Conservation (phyloP, 2,797 vertebrate species). For the Avahi laniger region DNA sequence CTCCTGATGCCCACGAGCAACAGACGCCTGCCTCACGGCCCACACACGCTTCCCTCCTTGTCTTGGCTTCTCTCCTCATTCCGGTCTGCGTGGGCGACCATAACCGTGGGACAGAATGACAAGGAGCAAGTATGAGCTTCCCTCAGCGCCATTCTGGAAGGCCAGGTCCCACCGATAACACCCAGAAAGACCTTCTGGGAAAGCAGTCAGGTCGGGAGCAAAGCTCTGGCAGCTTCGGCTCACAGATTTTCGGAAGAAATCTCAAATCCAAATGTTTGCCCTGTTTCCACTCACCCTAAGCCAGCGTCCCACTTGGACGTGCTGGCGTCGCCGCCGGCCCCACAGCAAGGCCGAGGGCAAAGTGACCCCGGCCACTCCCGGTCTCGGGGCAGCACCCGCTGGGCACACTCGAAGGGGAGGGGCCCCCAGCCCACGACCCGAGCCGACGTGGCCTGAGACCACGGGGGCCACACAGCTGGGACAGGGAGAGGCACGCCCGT, state of each 20-base stretch:
- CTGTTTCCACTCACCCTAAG: neutral
- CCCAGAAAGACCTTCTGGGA: neutral
- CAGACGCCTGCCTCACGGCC: neutral
- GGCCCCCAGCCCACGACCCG: neutral
- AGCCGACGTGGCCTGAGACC: neutral
- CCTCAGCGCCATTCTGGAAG: neutral
- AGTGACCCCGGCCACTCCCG: too few species aligned
- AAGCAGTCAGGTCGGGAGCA: neutral
- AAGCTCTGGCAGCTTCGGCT: neutral
- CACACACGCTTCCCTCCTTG: neutral
- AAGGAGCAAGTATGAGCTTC: neutral
- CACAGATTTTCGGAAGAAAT: constrained; percentile 14
- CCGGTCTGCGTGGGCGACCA: neutral
- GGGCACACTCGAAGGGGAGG: too few species aligned
- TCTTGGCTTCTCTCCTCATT: neutral
- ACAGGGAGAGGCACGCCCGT: neutral
- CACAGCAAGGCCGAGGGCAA: neutral
- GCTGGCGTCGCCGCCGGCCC: neutral
- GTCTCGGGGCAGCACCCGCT: fast-evolving
- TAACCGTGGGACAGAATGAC: neutral
- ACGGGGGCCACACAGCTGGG: too few species aligned
- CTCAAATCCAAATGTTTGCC: constrained; percentile 12
- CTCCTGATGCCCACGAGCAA: neutral
- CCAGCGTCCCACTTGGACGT: neutral
- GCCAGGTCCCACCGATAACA: neutral